Evolutionary conservation across 2,797 vertebrate genomes (phyloP), one percentile per base, ranked within the genome.

Genomic region (Buphagus erythrorhynchus): DNA sequence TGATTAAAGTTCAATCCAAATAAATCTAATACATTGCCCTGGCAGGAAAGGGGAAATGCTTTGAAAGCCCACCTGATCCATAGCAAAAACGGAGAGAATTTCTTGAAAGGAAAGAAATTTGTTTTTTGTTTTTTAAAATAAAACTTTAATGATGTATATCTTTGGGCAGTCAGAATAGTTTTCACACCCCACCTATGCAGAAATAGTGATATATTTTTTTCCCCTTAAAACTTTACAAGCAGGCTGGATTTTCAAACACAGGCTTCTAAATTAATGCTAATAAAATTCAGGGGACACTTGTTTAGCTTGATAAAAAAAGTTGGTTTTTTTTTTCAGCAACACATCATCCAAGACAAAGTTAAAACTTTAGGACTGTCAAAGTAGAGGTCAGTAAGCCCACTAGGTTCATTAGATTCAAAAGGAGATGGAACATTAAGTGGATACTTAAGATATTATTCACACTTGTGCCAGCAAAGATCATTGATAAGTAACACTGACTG

Each of bases 1-100:
- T 33, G 38, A 93, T 79, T 88, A 78, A 86, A 90, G 16, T 88
- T 88, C 67, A 94, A 29, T 71, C 28, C 42, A 87, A 87, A 85
- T 74, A 94, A 82, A 93, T 85, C 20, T 58, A 49, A 71, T n/a
- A 46, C 40, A 72, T 71, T 45, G 25, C 26, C 42, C 83, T 87
- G 74, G 24, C 40, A 92, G 71, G 40, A 90, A 90, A 67, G 55
- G 33, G 13, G 45, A 93, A 71, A 22, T 63, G 38, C 63, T 89
- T 85, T 31, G 28, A 80, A 89, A 36, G 40, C 31, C 72, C 46
- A 61, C 36, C 74, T 74, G 35, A 73, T 54, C n/a, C 58, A 43
- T 4, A 52, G 21, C 16, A 94, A 89, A 82, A 38, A 49, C 28
- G n/a, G 16, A 73, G 36, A 36, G 54, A 0, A 71, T 88, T 67